These are phyloP conservation scores for Limonius californicus DNA, from an alignment of 1,140 invertebrate genomes.

Conservation along the genomic window DNA sequence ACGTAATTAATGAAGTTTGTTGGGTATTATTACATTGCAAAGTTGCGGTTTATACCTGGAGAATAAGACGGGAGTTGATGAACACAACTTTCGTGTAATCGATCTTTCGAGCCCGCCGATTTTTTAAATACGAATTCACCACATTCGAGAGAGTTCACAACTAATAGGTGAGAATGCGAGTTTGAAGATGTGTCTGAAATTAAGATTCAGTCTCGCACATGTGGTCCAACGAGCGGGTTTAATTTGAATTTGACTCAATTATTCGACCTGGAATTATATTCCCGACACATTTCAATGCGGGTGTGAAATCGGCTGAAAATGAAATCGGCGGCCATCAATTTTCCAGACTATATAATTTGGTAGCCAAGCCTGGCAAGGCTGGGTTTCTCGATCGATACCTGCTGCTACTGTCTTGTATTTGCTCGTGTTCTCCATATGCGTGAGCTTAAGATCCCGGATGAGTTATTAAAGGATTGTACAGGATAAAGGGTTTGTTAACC, in stretches of 20 bases:
- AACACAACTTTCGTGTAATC: too few relatives aligned
- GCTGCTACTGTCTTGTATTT: constrained; percentile 18
- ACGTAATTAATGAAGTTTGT: too few relatives aligned
- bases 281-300: constrained; percentile 34
- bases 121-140: too few relatives aligned
- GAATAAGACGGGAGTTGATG: too few relatives aligned
- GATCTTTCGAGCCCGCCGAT: too few relatives aligned
- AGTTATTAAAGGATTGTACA: constrained; percentile 24
- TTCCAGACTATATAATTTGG: constrained; percentile 40
- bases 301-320: constrained; percentile 43
- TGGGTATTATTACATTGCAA: too few relatives aligned
- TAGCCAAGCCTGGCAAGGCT: constrained; percentile 10
- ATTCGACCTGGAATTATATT: constrained; percentile 39
- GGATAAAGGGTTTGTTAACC: neutral
- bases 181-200: too few relatives aligned
- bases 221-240: neutral
- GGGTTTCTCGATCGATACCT: constrained; percentile 23
- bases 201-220: too few relatives aligned
- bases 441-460: constrained; percentile 19
- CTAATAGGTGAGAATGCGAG: too few relatives aligned
- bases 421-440: constrained; percentile 5
- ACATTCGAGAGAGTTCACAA: too few relatives aligned
- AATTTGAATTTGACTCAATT: constrained; percentile 33
- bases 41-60: too few relatives aligned
- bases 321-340: constrained; percentile 42